These are phyloP conservation scores for Enteromius anoplus DNA, from an alignment of 2,797 vertebrate genomes.

Conservation along the genomic window DNA sequence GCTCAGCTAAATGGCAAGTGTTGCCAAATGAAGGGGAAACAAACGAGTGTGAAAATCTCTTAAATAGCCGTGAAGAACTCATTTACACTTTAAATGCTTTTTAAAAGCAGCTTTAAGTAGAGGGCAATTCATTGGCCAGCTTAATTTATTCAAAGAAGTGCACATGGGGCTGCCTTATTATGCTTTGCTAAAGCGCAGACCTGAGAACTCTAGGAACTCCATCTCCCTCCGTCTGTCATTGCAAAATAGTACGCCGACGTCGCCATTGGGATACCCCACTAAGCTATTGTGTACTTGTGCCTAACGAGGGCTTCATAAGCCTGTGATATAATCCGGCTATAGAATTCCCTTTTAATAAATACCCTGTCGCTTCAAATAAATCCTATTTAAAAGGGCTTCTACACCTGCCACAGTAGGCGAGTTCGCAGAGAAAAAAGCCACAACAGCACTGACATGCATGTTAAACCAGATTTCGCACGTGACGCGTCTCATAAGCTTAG, in stretches of 20 bases:
- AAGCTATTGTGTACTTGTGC: slow-evolving; percentile 87
- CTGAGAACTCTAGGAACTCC: slow-evolving; percentile 85
- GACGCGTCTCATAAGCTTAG: slow-evolving; percentile 76
- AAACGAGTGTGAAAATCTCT: slow-evolving; percentile 85
- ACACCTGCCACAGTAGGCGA: slow-evolving; percentile 83
- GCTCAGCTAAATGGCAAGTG: slow-evolving; percentile 83
- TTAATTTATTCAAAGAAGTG: slow-evolving; percentile 87
- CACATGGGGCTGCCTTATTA: slow-evolving; percentile 94
- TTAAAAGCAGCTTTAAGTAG: slow-evolving; percentile 83
- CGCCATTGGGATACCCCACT: slow-evolving; percentile 87
- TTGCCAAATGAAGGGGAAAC: slow-evolving; percentile 77
- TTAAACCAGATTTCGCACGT: slow-evolving; percentile 78
- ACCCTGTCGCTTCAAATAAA: slow-evolving; percentile 89
- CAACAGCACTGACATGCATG: slow-evolving; percentile 79
- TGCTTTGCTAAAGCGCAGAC: slow-evolving; percentile 87
- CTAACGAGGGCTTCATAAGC: slow-evolving; percentile 94
- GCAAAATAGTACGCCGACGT: slow-evolving; percentile 86
- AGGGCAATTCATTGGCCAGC: slow-evolving; percentile 87
- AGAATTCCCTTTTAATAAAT: slow-evolving; percentile 94
- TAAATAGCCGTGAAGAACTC: slow-evolving; percentile 89
- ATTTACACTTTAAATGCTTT: slow-evolving; percentile 88
- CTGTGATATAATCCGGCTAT: slow-evolving; percentile 94
- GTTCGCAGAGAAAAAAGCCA: slow-evolving; percentile 74
- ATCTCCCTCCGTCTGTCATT: slow-evolving; percentile 85
- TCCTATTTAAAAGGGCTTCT: slow-evolving; percentile 87